Evolutionary conservation across 2,888 invertebrate genomes (phyloP).

Genomic region (Girardia tigrina): DNA sequence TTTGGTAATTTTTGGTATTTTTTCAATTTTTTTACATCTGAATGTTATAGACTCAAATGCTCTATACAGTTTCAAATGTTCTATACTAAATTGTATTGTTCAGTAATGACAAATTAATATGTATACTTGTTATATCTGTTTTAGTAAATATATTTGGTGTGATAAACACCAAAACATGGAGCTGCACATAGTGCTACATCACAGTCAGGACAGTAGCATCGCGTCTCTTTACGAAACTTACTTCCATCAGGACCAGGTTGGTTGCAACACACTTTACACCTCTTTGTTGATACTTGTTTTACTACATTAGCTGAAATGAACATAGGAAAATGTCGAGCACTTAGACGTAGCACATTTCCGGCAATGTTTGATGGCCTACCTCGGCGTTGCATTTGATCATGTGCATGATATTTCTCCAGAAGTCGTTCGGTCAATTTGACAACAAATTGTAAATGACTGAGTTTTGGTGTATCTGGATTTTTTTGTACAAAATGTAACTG

Average conservation of each 20-base stretch:
- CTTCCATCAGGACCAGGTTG: neutral
- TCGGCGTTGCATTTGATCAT: neutral
- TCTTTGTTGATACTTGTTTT: conserved; percentile 20
- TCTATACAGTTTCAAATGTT: too few species aligned
- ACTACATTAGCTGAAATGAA: neutral
- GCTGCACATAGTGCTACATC: too few species aligned
- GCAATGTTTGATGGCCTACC: neutral
- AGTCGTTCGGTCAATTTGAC: neutral
- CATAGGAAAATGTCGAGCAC: neutral
- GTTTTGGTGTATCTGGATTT: neutral
- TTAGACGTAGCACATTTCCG: neutral
- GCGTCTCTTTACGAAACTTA: neutral
- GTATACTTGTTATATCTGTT: neutral
- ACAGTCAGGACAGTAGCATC: neutral
- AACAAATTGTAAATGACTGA: neutral
- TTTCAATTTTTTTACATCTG: too few species aligned
- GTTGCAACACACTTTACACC: neutral
- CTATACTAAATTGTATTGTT: too few species aligned
- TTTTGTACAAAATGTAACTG: conserved; percentile 18
- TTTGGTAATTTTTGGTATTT: too few species aligned
- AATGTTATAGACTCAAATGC: too few species aligned
- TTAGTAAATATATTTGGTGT: neutral
- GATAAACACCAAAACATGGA: too few species aligned
- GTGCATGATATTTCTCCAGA: neutral
- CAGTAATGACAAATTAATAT: neutral